Evolutionary conservation across 2,888 invertebrate genomes (phyloP), one percentile per base, ranked within the genome.

Genomic region (Coenonympha glycerion): DNA sequence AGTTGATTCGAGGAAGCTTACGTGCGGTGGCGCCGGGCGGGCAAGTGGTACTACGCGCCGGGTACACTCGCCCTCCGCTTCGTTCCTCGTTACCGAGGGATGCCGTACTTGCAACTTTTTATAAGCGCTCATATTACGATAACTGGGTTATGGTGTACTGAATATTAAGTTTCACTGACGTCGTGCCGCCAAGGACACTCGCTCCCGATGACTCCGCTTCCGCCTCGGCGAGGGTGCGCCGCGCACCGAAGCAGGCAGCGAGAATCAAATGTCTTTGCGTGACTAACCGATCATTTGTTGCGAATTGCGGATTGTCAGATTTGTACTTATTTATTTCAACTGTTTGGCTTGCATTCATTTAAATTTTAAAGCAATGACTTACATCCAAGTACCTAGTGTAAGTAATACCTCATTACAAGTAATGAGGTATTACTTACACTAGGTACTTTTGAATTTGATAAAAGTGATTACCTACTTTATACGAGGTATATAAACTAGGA

Each of bases 131-230:
- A 70, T 71, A 72, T 75, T 78, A 76, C 79, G 64, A 77, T 79
- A 86, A 79, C 85, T 81, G 76, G 85, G 86, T 86, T 85, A 86
- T 74, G 71, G 78, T 76, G 71, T 66, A 68, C 71, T 64, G 76
- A 76, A 81, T 86, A 86, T 84, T 82, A 76, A 78, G 78, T 82
- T 84, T 74, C 84, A 82, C 82, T 82, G 85, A 80, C 76, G 71
- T 68, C 68, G 71, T 72, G 71, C 73, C 68, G 73, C 75, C 64
- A 83, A 85, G 83, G 85, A 77, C 82, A 78, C 71, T 68, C 73
- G 71, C 66, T 68, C 64, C 69, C 69, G 66, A 72, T 69, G 68
- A 63, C 69, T 71, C 64, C 64, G 66, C 62, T 68, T 71, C 63
- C 70, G 67, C 71, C 71, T 70, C 67, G 64, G 53, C 24, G 52